A percentile compares a stretch with the other conserved stretches of the same genome.
Conservation (phyloP, 2,888 invertebrate species). For the Patella caerulea region DNA sequence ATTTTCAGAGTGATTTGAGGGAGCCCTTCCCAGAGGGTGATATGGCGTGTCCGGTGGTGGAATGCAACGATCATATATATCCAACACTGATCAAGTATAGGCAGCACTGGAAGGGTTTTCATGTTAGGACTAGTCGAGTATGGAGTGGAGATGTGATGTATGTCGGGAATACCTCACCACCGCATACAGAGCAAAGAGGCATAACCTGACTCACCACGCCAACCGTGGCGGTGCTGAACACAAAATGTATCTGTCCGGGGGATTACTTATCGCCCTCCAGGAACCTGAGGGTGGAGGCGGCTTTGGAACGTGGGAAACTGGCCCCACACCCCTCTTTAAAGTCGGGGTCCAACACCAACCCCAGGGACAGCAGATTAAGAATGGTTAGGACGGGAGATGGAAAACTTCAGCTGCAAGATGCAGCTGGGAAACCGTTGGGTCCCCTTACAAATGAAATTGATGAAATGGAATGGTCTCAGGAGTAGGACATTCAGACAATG, state of each 20-base stretch:
- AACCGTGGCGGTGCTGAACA: not conserved
- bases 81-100: not conserved
- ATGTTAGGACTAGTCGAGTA: not conserved
- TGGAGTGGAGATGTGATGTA: not conserved
- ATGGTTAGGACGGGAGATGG: too few relatives aligned
- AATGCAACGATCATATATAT: not conserved
- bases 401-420: too few relatives aligned
- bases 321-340: too few relatives aligned
- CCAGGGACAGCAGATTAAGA: too few relatives aligned
- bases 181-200: not conserved
- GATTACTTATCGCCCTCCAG: not conserved
- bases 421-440: too few relatives aligned
- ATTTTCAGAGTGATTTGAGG: not conserved
- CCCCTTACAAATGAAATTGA: too few relatives aligned
- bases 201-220: not conserved
- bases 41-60: not conserved
- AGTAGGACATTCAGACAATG: too few relatives aligned
- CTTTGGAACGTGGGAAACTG: too few relatives aligned
- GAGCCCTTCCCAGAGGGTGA: not conserved
- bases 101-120: not conserved
- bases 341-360: too few relatives aligned
- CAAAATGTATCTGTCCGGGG: not conserved
- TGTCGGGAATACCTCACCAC: not conserved
- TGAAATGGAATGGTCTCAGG: too few relatives aligned
- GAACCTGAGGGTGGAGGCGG: not conserved